Evolutionary conservation across 2,888 invertebrate genomes (phyloP).

Genomic region (Himalopsyche tibetana): DNA sequence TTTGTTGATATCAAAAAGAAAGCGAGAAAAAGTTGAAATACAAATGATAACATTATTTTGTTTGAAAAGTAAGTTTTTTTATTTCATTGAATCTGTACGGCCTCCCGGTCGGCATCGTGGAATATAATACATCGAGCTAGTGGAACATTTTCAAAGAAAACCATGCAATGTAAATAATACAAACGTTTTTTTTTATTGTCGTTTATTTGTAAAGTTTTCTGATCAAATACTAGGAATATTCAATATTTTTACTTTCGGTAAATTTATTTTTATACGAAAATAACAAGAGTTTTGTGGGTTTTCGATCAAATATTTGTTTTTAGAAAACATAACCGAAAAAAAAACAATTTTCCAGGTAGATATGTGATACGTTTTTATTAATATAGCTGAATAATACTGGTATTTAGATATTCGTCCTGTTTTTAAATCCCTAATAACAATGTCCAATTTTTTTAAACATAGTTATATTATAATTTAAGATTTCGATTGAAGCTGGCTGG

Average conservation of each 20-base stretch:
- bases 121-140: background rate
- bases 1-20: conserved; percentile 38
- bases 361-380: background rate
- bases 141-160: conserved; percentile 32
- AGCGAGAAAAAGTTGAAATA: conserved; percentile 17
- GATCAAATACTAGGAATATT: conserved; percentile 24
- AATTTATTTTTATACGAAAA: conserved; percentile 28
- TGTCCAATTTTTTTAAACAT: too few relatives aligned
- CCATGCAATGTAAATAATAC: conserved; percentile 22
- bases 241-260: conserved; percentile 42
- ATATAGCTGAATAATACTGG: background rate
- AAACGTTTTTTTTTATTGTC: conserved; percentile 4
- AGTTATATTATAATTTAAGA: too few relatives aligned
- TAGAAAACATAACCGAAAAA: background rate
- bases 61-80: conserved; percentile 28
- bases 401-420: too few relatives aligned
- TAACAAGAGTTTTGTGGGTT: background rate
- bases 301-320: background rate
- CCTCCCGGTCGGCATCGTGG: conserved; percentile 37
- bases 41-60: conserved; percentile 39
- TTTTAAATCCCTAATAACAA: too few relatives aligned
- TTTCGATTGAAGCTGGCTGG: too few relatives aligned
- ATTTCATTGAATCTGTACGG: conserved; percentile 23
- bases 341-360: conserved; percentile 11
- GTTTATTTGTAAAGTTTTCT: conserved; percentile 40